Base-by-base conservation (phyloP, 2,888 invertebrate genomes). In the Heliconius sara region DNA sequence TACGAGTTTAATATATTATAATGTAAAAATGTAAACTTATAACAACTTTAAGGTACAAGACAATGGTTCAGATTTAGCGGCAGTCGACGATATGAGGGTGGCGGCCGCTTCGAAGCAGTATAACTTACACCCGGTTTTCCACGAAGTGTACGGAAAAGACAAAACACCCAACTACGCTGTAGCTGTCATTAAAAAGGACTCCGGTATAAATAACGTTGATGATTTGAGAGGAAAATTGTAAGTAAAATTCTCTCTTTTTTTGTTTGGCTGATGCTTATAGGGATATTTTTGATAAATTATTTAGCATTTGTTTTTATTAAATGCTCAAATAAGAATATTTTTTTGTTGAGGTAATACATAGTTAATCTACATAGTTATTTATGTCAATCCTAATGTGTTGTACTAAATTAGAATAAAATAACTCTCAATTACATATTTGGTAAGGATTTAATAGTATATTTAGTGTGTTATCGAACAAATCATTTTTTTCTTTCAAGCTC, bases 11-110 rank as follows among this genome's bases (percentile, higher is more conserved):
- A 19, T 19, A 52, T 52, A 2, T 52, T 52, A 52, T 52, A 22
- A 52, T 52, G 19, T 52, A 10, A 60, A 60, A 60, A 60, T 6
- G 0, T 3, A 10, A n/a, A n/a, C 60, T n/a, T 4, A 60, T n/a
- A n/a, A 60, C 25, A 65, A 34, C n/a, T 39, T 68, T 2, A n/a
- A 95, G 95, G 94, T 98, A 16, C 95, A 96, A 86, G 96, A 96
- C 84, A 96, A 97, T 83, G 96, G 96, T 2, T 97, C 97, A 12
- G 98, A 98, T 86, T 90, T 98, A 39, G 96, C 97, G 27, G 96
- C 96, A 0, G 93, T 98, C 9, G 97, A 97, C 80, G 97, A 96
- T 87, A 90, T 96, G 91, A 87, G 91, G 57, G 96, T 96, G 0
- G 93, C 93, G 0, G 87, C 92, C 0, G 96, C 96, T 0, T 91